Percentiles rank a stretch among this genome's conserved stretches.
phyloP scores from a whole-genome alignment of 92 coral and sea anemone species.

The Phenganax subtilis region DNA sequence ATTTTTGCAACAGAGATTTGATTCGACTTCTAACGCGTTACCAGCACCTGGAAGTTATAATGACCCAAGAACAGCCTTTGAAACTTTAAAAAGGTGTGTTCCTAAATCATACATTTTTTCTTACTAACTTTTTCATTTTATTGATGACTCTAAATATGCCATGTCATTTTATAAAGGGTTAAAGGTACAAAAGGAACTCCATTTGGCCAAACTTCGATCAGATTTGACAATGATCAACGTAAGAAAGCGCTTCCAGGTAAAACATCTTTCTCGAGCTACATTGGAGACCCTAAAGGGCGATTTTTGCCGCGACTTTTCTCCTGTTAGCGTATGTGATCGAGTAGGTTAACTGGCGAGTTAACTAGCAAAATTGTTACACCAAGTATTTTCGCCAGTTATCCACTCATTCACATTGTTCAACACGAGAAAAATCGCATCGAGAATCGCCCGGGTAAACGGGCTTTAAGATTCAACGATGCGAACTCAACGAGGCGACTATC shows the following conservation, averaged over 20 bases:
- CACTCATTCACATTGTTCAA: no score
- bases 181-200: slow-evolving; percentile 95
- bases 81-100: slow-evolving; percentile 73
- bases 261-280: not conserved
- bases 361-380: no score
- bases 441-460: no score
- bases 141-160: not conserved
- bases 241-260: slow-evolving; percentile 74
- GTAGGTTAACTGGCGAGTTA: no score
- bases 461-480: no score
- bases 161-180: slow-evolving; percentile 48
- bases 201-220: slow-evolving; percentile 94
- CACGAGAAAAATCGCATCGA: no score
- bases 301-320: no score
- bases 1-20: slow-evolving; percentile 60
- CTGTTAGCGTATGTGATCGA: no score
- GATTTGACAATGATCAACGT: slow-evolving; percentile 73
- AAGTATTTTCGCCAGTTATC: no score
- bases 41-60: slow-evolving; percentile 95
- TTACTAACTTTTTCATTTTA: not conserved
- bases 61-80: slow-evolving; percentile 87
- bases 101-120: slow-evolving; percentile 5
- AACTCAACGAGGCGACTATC: no score
- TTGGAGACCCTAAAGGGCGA: no score
- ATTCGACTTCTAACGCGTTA: slow-evolving; percentile 47